Conservation (phyloP, 2,888 invertebrate genomes). For the Pachymerium ferrugineum region DNA sequence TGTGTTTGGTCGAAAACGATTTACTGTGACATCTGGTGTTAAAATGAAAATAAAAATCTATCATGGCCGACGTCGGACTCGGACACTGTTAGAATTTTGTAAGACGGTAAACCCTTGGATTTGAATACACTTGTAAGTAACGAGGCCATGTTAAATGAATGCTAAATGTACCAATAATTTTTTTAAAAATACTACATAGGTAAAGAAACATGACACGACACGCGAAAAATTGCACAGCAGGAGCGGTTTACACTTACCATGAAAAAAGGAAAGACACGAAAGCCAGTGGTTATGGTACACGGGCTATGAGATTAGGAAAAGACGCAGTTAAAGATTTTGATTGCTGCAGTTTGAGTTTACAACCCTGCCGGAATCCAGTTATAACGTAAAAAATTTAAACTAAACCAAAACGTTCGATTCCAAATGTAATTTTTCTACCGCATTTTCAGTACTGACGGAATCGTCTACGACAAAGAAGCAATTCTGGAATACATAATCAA, state of each 20-base stretch:
- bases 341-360: slow-evolving; percentile 92
- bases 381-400: slow-evolving; percentile 59
- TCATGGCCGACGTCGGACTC: too few species aligned
- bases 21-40: too few species aligned
- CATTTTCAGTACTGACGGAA: slow-evolving; percentile 69
- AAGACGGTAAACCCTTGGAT: too few species aligned
- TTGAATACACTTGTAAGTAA: too few species aligned
- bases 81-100: too few species aligned
- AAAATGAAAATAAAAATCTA: too few species aligned
- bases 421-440: too few species aligned
- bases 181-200: too few species aligned
- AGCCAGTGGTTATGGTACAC: slow-evolving; percentile 79
- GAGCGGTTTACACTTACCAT: slow-evolving; percentile 96
- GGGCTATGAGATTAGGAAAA: slow-evolving; percentile 70
- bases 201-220: slow-evolving; percentile 90
- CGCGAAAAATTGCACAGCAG: slow-evolving; percentile 96
- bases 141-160: too few species aligned
- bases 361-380: slow-evolving; percentile 91
- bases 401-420: neutral
- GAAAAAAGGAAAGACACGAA: slow-evolving; percentile 95
- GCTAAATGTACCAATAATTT: too few species aligned
- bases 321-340: slow-evolving; percentile 95
- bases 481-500: slow-evolving; percentile 90
- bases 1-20: too few species aligned
- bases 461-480: slow-evolving; percentile 93